Conservation (phyloP, 2,888 invertebrate genomes). For the Tipula lateralis region DNA sequence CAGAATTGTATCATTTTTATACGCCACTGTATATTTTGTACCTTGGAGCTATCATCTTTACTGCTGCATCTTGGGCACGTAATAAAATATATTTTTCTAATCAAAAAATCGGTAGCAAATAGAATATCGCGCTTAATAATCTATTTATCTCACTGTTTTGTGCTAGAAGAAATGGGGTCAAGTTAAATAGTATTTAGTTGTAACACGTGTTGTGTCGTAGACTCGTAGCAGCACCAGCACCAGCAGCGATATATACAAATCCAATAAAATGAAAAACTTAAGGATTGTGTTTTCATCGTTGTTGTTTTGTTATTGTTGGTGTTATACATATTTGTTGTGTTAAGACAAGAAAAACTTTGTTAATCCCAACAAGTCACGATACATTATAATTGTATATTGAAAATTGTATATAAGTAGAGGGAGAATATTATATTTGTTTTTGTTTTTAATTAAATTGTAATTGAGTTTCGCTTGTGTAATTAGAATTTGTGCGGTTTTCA, state of each 20-base stretch:
- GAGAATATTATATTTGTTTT: background rate
- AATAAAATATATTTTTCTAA: slow-evolving; percentile 15
- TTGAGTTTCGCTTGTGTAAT: background rate
- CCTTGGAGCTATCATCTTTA: background rate
- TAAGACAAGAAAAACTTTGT: slow-evolving; percentile 6
- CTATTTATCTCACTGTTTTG: background rate
- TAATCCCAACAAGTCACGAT: slow-evolving; percentile 19
- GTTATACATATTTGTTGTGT: background rate
- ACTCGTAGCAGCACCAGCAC: background rate
- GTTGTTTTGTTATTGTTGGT: background rate
- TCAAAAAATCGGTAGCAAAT: background rate
- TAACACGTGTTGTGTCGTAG: background rate
- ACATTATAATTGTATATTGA: slow-evolving; percentile 19
- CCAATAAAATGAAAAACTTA: background rate
- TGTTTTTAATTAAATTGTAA: background rate
- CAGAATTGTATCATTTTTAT: too few relatives aligned
- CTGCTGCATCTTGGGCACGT: background rate
- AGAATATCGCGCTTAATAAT: background rate
- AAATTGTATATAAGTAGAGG: slow-evolving; percentile 4
- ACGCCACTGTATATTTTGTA: too few relatives aligned
- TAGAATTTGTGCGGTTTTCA: background rate
- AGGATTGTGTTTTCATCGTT: background rate
- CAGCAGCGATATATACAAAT: background rate
- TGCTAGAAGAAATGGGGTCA: background rate
- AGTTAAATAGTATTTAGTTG: background rate